Evolutionary conservation across 2,888 invertebrate species (phyloP).

Genomic region (Perithous albicinctus): DNA sequence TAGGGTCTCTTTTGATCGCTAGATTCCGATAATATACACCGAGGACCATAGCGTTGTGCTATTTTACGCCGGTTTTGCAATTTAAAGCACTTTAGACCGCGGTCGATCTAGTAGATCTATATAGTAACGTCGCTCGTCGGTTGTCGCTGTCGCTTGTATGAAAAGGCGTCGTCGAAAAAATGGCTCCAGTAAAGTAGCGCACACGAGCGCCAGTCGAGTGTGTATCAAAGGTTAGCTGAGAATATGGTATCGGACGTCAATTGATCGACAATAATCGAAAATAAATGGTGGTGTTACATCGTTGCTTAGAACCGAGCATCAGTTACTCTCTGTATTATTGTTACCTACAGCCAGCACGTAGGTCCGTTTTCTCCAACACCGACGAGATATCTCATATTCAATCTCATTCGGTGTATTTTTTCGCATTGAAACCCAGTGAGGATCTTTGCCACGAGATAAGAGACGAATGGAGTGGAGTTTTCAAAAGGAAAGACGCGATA

Average conservation of each 20-base stretch:
- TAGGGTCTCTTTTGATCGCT: no score
- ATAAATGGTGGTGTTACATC: not conserved
- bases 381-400: conserved; percentile 26
- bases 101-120: no score
- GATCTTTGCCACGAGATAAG: conserved; percentile 17
- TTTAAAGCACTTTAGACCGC: no score
- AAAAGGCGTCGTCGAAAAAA: conserved; percentile 9
- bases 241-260: no score
- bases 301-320: conserved; percentile 15
- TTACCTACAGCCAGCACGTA: conserved; percentile 29
- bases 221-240: conserved; percentile 8
- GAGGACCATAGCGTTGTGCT: no score
- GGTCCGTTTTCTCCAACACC: conserved; percentile 11
- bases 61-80: no score
- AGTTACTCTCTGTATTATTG: not conserved
- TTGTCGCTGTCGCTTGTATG: no score
- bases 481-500: conserved; percentile 45
- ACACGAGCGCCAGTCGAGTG: not conserved
- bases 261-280: no score
- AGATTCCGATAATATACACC: no score
- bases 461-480: conserved; percentile 57
- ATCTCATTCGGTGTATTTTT: not conserved
- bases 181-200: not conserved
- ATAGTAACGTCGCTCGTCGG: no score
- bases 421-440: conserved; percentile 3